Evolutionary conservation across 2,797 vertebrate species (phyloP).

Genomic region (Erithacus rubecula): DNA sequence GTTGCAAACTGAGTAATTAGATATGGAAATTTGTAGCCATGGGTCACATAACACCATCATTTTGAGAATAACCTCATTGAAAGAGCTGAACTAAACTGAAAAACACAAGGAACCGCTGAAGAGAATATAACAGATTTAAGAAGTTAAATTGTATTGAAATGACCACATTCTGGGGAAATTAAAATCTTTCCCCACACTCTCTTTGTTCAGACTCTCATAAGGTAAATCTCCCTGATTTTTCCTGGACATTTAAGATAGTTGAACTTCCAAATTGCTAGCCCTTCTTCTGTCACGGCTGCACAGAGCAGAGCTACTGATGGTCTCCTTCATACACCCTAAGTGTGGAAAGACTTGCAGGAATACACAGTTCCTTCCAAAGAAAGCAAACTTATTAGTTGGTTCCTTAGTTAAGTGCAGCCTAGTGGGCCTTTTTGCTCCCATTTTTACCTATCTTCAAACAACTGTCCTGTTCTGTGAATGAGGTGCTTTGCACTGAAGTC

Average conservation of each 20-base stretch:
- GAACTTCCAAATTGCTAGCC: not conserved
- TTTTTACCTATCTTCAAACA: not conserved
- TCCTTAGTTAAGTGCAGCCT: not conserved
- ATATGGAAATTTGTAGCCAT: not conserved
- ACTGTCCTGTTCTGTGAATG: not conserved
- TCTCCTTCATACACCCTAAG: not conserved
- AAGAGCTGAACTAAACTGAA: not conserved
- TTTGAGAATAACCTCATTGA: not conserved
- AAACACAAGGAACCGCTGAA: not conserved
- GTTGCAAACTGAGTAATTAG: not conserved
- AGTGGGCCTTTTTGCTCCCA: not conserved
- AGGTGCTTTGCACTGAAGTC: not conserved
- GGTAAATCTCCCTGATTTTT: not conserved
- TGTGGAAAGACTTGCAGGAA: not conserved
- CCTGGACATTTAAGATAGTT: not conserved
- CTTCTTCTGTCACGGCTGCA: not conserved
- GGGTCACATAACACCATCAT: not conserved
- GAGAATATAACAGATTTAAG: not conserved
- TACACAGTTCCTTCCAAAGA: not conserved
- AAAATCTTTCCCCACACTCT: not conserved
- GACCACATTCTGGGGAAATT: not conserved
- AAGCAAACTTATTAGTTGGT: not conserved
- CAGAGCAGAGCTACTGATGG: not conserved
- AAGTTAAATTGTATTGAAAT: not conserved
- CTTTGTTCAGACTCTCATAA: not conserved